Evolutionary conservation across 2,113 vertebrate genomes (phyloP).

Genomic region (Paramormyrops kingsleyae): DNA sequence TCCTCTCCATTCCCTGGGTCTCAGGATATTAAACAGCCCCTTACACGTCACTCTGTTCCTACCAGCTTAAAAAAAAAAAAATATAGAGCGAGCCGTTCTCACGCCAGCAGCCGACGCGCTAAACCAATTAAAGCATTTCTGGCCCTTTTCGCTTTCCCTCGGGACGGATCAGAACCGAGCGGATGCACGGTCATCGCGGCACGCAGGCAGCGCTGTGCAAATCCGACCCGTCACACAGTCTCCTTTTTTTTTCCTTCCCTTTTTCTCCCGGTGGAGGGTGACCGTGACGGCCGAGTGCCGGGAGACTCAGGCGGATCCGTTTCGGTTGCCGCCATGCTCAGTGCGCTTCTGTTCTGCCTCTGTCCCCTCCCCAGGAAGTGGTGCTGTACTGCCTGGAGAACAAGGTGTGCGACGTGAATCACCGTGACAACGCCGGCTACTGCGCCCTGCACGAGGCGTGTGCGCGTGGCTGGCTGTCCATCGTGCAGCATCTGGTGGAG

Average conservation of each 20-base stretch:
- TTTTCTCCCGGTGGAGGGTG: neutral
- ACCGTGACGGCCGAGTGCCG: neutral
- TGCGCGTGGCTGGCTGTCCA: conserved; percentile 84
- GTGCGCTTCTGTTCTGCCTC: conserved; percentile 15
- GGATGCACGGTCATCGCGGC: neutral
- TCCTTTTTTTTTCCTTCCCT: neutral
- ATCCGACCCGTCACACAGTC: neutral
- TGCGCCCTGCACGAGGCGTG: conserved; percentile 91
- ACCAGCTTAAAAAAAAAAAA: conserved; percentile 2
- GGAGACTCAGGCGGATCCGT: conserved; percentile 24
- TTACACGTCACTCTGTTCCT: neutral
- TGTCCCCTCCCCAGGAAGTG: conserved; percentile 68
- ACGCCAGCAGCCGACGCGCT: neutral
- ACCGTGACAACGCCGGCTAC: conserved; percentile 91
- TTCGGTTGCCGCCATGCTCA: neutral
- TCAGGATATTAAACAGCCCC: conserved; percentile 17
- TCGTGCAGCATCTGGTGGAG: conserved; percentile 85
- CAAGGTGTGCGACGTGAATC: conserved; percentile 89
- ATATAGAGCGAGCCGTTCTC: neutral
- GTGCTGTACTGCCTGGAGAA: conserved; percentile 92
- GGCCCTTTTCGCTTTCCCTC: neutral
- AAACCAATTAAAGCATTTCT: conserved; percentile 4
- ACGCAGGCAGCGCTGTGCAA: neutral
- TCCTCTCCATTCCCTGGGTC: neutral
- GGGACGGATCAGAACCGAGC: neutral